Evolutionary conservation across 2,113 vertebrate genomes (phyloP).

Genomic region (Odocoileus hemionus): DNA sequence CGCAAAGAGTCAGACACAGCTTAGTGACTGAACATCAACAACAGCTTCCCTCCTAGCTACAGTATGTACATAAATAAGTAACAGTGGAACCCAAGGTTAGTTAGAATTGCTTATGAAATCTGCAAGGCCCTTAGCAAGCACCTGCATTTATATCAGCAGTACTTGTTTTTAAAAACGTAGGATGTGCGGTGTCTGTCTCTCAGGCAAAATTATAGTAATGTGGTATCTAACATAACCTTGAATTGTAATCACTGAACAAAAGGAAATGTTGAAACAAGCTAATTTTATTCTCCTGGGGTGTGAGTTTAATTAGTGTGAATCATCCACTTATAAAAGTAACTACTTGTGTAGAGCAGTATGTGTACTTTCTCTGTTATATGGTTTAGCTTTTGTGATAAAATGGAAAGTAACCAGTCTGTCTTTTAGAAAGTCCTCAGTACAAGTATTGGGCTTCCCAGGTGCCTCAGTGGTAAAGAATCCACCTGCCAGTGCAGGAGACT

Average conservation of each 20-base stretch:
- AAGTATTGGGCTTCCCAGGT: neutral
- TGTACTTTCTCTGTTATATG: neutral
- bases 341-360: neutral
- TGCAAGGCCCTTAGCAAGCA: slow-evolving; percentile 34
- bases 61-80: neutral
- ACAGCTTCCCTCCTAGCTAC: neutral
- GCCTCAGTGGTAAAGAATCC: neutral
- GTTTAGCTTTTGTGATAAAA: neutral
- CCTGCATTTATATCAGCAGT: slow-evolving; percentile 4
- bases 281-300: slow-evolving; percentile 56
- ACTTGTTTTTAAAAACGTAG: slow-evolving; percentile 29
- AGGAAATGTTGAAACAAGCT: slow-evolving; percentile 66
- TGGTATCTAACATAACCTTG: slow-evolving; percentile 50
- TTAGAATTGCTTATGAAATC: neutral
- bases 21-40: neutral
- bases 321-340: slow-evolving; percentile 42
- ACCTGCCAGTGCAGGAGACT: neutral
- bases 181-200: slow-evolving; percentile 44
- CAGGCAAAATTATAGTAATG: slow-evolving; percentile 42
- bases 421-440: neutral
- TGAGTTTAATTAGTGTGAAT: slow-evolving; percentile 55
- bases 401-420: neutral
- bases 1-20: neutral
- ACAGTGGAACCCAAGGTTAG: neutral
- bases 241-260: slow-evolving; percentile 57